Evolutionary conservation across 2,888 invertebrate species (phyloP).

Genomic region (Apomyelois bistriatella): DNA sequence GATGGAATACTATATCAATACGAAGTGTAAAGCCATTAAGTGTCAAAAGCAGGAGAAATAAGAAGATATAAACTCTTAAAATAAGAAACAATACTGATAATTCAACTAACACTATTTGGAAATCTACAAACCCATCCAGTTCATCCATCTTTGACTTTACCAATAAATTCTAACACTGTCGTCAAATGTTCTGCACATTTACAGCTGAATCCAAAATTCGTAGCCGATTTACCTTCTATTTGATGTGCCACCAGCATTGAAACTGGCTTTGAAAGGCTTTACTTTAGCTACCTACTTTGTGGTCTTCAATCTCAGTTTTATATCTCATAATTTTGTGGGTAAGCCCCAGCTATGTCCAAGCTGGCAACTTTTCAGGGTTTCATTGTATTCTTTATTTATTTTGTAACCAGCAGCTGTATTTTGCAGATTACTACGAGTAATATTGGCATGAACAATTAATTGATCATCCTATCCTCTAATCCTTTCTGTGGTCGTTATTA

Average conservation of each 20-base stretch:
- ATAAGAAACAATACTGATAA: no score
- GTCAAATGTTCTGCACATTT: conserved; percentile 35
- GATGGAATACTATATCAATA: no score
- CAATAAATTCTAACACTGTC: conserved; percentile 56
- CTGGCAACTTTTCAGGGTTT: background rate
- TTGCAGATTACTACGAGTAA: background rate
- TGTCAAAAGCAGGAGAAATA: no score
- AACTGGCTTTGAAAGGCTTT: conserved; percentile 15
- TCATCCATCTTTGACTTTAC: no score
- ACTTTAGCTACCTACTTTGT: conserved; percentile 19
- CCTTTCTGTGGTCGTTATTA: no score
- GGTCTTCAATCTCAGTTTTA: conserved; percentile 3
- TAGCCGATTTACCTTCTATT: conserved; percentile 21
- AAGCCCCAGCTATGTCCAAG: background rate
- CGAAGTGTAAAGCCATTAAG: no score
- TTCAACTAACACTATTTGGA: no score
- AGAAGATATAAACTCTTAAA: no score
- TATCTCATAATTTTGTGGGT: background rate
- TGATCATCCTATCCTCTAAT: no score
- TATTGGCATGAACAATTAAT: no score
- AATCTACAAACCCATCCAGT: no score
- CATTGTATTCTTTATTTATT: background rate
- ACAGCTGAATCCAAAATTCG: conserved; percentile 31
- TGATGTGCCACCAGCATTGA: conserved; percentile 17
- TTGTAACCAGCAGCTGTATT: background rate